phyloP scores from a whole-genome alignment of 2,113 vertebrate species.

The Ivindomyrus marchei region DNA sequence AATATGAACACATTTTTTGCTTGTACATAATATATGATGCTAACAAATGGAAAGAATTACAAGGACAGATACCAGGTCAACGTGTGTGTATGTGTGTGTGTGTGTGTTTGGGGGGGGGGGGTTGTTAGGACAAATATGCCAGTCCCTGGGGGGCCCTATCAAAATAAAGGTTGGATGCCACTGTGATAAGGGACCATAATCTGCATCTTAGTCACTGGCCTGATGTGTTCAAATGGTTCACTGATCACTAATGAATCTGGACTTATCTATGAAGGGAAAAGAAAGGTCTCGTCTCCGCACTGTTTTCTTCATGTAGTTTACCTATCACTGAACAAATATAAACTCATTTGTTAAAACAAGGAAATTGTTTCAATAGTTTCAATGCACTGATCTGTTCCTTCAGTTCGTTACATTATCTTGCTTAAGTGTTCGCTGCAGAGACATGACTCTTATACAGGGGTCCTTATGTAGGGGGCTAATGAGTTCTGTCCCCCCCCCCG shows the following conservation, averaged over 20 bases:
- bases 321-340: neutral
- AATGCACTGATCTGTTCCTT: neutral
- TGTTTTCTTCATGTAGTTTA: neutral
- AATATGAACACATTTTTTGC: too few species aligned
- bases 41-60: neutral
- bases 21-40: too few species aligned
- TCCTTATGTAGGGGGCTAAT: neutral
- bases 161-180: neutral
- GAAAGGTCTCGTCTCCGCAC: neutral
- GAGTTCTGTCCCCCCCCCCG: too few species aligned
- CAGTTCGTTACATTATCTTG: neutral
- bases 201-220: neutral
- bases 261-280: neutral
- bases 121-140: neutral
- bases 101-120: neutral
- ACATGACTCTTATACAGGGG: neutral
- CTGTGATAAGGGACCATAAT: neutral
- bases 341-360: neutral
- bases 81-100: neutral
- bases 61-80: neutral
- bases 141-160: neutral
- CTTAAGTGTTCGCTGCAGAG: neutral
- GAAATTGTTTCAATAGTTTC: neutral
- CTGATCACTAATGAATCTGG: neutral
- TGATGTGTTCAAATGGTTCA: neutral